Conservation (phyloP, 2,113 vertebrate species). For the Paramisgurnus dabryanus region DNA sequence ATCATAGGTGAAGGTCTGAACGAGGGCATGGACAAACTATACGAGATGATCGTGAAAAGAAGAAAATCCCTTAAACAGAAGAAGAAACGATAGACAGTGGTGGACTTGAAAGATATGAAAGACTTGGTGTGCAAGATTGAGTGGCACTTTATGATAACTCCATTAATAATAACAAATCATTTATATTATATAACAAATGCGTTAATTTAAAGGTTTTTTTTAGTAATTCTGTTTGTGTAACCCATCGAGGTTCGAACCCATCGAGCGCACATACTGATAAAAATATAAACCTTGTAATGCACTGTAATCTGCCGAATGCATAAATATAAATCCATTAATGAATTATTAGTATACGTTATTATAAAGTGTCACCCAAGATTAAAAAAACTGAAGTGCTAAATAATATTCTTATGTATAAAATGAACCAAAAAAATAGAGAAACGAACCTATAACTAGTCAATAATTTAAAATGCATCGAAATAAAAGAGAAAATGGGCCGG, state of each 20-base stretch:
- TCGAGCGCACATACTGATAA: no score
- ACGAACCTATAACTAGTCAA: background rate
- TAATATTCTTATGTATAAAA: slow-evolving; percentile 5
- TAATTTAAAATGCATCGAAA: slow-evolving; percentile 31
- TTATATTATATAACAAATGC: background rate
- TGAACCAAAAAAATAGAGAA: slow-evolving; percentile 21
- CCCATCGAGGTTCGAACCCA: no score
- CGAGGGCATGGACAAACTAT: slow-evolving; percentile 96
- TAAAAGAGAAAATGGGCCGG: slow-evolving; percentile 32
- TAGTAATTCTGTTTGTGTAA: background rate
- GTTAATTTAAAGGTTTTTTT: background rate
- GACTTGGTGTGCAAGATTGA: background rate
- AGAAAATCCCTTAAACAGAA: slow-evolving; percentile 92
- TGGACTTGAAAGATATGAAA: background rate
- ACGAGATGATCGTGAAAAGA: slow-evolving; percentile 95
- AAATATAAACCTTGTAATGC: no score
- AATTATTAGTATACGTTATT: slow-evolving; percentile 2
- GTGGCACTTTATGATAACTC: slow-evolving; percentile 4
- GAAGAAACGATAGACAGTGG: slow-evolving; percentile 82
- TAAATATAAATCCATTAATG: background rate
- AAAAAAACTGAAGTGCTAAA: background rate
- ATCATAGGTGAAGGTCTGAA: slow-evolving; percentile 95
- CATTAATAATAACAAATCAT: background rate
- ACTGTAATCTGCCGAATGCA: no score
- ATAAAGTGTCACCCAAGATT: slow-evolving; percentile 5